These are phyloP conservation scores for Conops quadrifasciatus DNA, from an alignment of 2,888 invertebrate species.

Conservation along the genomic window DNA sequence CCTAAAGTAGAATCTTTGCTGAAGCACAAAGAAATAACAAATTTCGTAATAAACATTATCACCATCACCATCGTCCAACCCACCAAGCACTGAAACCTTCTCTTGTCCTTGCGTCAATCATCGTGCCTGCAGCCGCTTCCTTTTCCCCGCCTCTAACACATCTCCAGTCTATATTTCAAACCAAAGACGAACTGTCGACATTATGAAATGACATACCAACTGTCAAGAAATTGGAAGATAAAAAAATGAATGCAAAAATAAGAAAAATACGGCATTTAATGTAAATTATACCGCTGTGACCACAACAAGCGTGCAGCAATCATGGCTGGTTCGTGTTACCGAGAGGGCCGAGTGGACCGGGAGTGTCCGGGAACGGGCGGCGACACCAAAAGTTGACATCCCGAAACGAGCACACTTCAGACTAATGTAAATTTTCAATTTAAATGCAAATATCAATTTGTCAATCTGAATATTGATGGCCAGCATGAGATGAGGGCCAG, in stretches of 20 bases:
- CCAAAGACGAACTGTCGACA: slow-evolving; percentile 56
- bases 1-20: too few species aligned
- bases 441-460: slow-evolving; percentile 67
- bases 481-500: slow-evolving; percentile 38
- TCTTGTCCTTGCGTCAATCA: too few species aligned
- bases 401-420: slow-evolving; percentile 40
- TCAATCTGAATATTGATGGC: slow-evolving; percentile 56
- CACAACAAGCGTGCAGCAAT: slow-evolving; percentile 46
- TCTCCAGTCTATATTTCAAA: too few species aligned
- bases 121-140: too few species aligned
- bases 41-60: too few species aligned
- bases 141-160: too few species aligned
- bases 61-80: too few species aligned
- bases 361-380: slow-evolving; percentile 12
- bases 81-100: too few species aligned
- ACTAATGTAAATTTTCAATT: slow-evolving; percentile 66
- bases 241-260: slow-evolving; percentile 34
- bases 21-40: too few species aligned
- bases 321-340: background rate
- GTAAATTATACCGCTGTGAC: slow-evolving; percentile 66
- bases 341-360: background rate
- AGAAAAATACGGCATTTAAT: slow-evolving; percentile 57
- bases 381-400: slow-evolving; percentile 21
- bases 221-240: slow-evolving; percentile 35
- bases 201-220: slow-evolving; percentile 50